Base-by-base conservation (phyloP, 2,888 invertebrate species). In the Eupeodes latifasciatus region DNA sequence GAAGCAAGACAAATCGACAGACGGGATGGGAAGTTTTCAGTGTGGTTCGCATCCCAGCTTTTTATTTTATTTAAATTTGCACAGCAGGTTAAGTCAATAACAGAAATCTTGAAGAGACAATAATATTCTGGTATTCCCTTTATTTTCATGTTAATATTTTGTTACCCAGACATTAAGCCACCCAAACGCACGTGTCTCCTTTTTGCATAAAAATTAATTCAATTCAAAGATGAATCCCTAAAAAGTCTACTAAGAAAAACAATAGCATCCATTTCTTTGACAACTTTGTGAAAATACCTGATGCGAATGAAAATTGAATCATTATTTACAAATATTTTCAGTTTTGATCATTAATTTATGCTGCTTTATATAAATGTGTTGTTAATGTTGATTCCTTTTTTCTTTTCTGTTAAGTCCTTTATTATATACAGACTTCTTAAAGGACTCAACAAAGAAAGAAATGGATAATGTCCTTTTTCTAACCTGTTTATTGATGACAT, bases 341-440 rank as follows among this genome's bases (percentile, higher is more conserved):
- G n/a, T 55, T 36, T 44, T 71, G 55, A 71, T 40, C 55, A 69
- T 69, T 71, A 40, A 71, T 71, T 55, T 53, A 57, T 57, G 40
- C 71, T 53, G 40, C 55, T 40, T 40, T 40, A 7, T 44, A 71
- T 55, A 19, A 55, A 71, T 51, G 16, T 16, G 40, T 40, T 40
- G 9, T 40, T 40, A 5, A 40, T n/a, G 10, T 53, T 16, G 19
- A 55, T 19, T 19, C 40, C 19, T 47, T 66, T 66, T 27, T 49
- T 16, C 19, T 47, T 47, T 55, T 16, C 11, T 11, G 16, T 71
- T 34, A 34, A 64, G 19, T 44, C 47, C 7, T 64, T 47, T 64
- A 12, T 64, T 9, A 12, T 40, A 9, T 27, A 4, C 2, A 47
- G 19, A 66, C 7, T 69, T 53, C 27, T 3, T 27, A 27, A 27